Evolutionary conservation across 2,113 vertebrate genomes (phyloP).

Genomic region (Actenoides hombroni): DNA sequence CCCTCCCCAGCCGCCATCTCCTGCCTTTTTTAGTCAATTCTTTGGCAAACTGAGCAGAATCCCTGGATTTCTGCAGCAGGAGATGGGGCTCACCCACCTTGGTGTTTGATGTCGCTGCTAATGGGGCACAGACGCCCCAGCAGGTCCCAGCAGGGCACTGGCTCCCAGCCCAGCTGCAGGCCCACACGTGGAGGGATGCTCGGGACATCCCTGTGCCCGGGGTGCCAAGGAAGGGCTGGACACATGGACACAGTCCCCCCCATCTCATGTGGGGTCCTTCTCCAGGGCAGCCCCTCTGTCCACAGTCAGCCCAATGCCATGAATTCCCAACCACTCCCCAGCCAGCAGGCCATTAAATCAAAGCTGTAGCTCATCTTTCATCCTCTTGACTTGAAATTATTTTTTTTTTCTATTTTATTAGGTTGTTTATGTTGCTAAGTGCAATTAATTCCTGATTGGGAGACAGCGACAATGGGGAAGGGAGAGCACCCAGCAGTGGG

Average conservation of each 20-base stretch:
- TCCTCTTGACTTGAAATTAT: background rate
- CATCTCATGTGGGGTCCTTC: accelerated
- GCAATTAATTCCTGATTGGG: background rate
- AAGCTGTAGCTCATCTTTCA: background rate
- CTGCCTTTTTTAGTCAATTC: background rate
- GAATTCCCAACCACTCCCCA: background rate
- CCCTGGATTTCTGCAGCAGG: background rate
- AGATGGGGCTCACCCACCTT: accelerated
- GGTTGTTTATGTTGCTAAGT: background rate
- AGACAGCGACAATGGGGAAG: background rate
- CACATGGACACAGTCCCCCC: background rate
- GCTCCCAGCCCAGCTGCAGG: background rate
- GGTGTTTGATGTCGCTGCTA: accelerated
- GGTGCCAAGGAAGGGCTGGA: accelerated
- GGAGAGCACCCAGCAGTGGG: background rate
- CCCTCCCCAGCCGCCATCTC: background rate
- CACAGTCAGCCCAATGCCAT: accelerated
- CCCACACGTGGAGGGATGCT: background rate
- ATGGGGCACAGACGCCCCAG: accelerated
- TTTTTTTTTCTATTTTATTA: background rate
- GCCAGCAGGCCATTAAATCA: background rate
- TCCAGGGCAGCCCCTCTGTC: background rate
- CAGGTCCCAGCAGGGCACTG: background rate
- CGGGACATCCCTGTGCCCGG: accelerated
- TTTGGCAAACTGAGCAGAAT: background rate